These are phyloP conservation scores for Aspiorhynchus laticeps DNA, from an alignment of 2,113 vertebrate species.

Conservation along the genomic window DNA sequence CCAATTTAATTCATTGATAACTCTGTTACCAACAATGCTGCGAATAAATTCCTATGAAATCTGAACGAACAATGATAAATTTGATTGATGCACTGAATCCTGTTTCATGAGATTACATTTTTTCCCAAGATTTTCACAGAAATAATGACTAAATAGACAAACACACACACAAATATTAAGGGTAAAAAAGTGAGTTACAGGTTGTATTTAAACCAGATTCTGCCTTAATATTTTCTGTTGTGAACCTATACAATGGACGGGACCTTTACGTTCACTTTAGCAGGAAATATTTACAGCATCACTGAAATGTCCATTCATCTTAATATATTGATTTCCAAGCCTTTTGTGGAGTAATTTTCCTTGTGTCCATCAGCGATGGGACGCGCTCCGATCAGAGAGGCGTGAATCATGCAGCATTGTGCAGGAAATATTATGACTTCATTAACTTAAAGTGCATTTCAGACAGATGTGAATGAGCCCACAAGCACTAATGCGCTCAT, in stretches of 20 bases:
- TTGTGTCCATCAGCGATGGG: background rate
- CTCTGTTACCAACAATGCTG: no score
- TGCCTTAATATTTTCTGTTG: background rate
- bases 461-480: background rate
- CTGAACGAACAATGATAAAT: no score
- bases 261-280: background rate
- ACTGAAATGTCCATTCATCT: background rate
- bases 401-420: background rate
- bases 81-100: no score
- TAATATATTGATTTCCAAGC: background rate
- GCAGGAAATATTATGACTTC: background rate
- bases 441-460: conserved; percentile 10
- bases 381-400: background rate
- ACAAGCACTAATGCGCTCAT: background rate
- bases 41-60: no score
- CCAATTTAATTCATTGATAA: no score
- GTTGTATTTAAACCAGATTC: background rate
- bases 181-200: background rate
- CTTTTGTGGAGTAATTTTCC: background rate
- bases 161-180: no score
- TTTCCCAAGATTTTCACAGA: no score
- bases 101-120: no score
- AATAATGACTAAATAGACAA: no score
- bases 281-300: background rate
- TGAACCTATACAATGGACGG: background rate